phyloP scores from a whole-genome alignment of 2,888 invertebrate genomes.

The Shargacucullia verbasci region DNA sequence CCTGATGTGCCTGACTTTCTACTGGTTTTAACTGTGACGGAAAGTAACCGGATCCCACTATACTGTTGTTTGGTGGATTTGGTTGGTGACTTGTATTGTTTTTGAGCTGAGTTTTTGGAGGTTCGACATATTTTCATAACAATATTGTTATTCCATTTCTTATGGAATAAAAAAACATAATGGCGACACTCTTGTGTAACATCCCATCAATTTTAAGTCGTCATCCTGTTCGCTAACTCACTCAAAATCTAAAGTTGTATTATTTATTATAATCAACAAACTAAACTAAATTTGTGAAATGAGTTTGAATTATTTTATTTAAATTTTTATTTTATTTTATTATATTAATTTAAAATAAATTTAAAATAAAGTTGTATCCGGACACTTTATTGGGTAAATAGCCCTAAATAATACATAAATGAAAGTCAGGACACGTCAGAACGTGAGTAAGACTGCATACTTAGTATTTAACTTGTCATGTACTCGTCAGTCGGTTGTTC shows the following conservation, averaged over 20 bases:
- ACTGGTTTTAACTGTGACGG: background rate
- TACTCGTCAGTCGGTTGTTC: slow-evolving; percentile 18
- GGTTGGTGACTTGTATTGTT: too few species aligned
- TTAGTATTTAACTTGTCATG: slow-evolving; percentile 34
- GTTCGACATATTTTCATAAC: slow-evolving; percentile 14
- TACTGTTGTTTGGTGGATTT: too few species aligned
- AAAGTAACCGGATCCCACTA: slow-evolving; percentile 12
- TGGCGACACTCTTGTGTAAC: background rate
- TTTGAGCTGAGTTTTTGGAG: slow-evolving; percentile 20
- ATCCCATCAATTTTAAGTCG: background rate
- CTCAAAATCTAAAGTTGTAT: background rate
- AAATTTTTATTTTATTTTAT: too few species aligned
- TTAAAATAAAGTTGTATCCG: background rate
- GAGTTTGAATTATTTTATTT: too few species aligned
- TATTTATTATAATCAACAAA: too few species aligned
- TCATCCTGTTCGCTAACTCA: slow-evolving; percentile 7
- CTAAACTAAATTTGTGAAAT: too few species aligned
- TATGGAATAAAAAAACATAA: background rate
- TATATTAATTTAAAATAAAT: background rate
- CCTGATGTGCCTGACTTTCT: slow-evolving; percentile 11
- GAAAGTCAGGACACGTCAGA: slow-evolving; percentile 33
- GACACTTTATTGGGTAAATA: background rate
- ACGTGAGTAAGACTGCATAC: slow-evolving; percentile 42
- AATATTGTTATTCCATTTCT: slow-evolving; percentile 4
- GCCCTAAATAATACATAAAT: background rate